A percentile compares a stretch with the other conserved stretches of the same genome.
Evolutionary conservation across 2,113 vertebrate species (phyloP).

Genomic region (Toxotes jaculatrix): DNA sequence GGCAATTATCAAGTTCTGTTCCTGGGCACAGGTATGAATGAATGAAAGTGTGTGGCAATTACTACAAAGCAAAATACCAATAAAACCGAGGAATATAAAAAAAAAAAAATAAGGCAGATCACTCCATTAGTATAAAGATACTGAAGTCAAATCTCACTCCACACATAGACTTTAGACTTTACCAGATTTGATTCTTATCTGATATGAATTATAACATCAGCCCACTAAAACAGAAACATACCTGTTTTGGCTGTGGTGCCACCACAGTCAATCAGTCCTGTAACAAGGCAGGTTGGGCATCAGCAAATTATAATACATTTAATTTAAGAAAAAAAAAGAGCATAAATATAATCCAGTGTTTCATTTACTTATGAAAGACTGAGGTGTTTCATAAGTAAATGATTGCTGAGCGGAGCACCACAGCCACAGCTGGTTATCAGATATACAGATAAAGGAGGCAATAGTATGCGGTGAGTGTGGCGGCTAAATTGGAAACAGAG

Average conservation of each 20-base stretch:
- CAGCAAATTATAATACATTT: neutral
- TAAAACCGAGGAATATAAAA: no score
- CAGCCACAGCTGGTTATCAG: neutral
- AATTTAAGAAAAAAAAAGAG: neutral
- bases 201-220: no score
- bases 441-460: constrained; percentile 31
- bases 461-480: neutral
- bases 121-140: no score
- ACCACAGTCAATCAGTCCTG: neutral
- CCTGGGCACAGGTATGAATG: constrained; percentile 91
- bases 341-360: neutral
- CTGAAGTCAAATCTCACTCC: neutral
- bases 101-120: no score
- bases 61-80: no score
- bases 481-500: neutral
- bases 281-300: neutral
- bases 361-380: no score
- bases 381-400: constrained; percentile 29
- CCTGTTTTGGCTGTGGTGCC: neutral
- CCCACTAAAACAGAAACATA: neutral
- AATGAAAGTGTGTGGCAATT: neutral
- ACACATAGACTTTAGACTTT: no score
- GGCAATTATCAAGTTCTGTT: constrained; percentile 96
- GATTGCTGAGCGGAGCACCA: neutral
- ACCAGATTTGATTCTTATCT: neutral